Base-by-base conservation (phyloP, 1,140 invertebrate species). In the Heterodera carotae region DNA sequence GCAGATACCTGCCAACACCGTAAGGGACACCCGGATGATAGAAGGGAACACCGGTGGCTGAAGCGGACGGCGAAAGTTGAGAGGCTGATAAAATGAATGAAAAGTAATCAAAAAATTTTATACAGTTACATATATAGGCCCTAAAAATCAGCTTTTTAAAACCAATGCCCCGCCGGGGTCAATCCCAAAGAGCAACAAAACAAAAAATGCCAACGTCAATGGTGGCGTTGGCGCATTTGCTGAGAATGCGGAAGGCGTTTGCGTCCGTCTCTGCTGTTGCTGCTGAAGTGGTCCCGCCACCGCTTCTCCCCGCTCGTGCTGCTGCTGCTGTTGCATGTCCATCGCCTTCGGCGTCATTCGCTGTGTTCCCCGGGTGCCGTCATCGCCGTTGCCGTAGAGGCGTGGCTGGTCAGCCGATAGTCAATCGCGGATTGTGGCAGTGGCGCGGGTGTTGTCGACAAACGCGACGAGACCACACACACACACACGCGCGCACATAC, bases 141-240 rank as follows among this genome's bases (percentile, higher is more conserved):
- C n/a, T n/a, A n/a, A n/a, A n/a, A n/a, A n/a, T n/a, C n/a, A n/a
- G n/a, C n/a, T n/a, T n/a, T n/a, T n/a, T n/a, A n/a, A n/a, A n/a
- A n/a, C n/a, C n/a, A n/a, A n/a, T n/a, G n/a, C n/a, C n/a, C n/a
- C n/a, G n/a, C n/a, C n/a, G n/a, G n/a, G n/a, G n/a, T n/a, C n/a
- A n/a, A n/a, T n/a, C n/a, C n/a, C n/a, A n/a, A n/a, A n/a, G n/a
- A n/a, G n/a, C n/a, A n/a, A n/a, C n/a, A n/a, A n/a, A n/a, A n/a
- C n/a, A n/a, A n/a, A 53, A 67, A 76, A 48, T 48, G 53, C 80
- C 25, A 62, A 81, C 64, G 79, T 68, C n/a, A 81, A 36, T 15
- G 62, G 80, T 43, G 80, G 80, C n/a, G 80, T 78, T n/a, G 80
- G 78, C 34, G 56, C 73, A 36, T 76, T 36, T 12, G 79, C 80